These are phyloP conservation scores for Apis florea DNA, from an alignment of 1,140 invertebrate genomes.

Conservation along the genomic window DNA sequence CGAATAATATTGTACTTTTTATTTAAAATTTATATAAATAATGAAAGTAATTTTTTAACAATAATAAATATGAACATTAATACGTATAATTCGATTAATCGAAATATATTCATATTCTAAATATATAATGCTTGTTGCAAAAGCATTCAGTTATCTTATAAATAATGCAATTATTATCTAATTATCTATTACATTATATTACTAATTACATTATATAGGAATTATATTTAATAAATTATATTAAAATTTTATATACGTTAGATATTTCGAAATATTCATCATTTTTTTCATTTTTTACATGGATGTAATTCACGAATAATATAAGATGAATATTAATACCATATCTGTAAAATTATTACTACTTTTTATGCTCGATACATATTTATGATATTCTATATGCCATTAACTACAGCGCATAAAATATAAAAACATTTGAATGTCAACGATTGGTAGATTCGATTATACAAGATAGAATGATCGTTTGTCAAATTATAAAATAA, in stretches of 20 bases:
- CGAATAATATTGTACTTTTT: not conserved
- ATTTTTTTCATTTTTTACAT: too few species aligned
- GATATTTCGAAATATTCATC: not conserved
- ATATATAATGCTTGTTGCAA: not conserved
- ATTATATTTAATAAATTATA: not conserved
- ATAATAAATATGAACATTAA: not conserved
- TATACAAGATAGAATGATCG: not conserved
- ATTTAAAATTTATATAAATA: not conserved
- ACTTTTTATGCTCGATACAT: not conserved
- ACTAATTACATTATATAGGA: too few species aligned
- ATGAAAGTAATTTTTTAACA: not conserved
- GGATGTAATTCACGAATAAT: not conserved
- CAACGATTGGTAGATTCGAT: conserved; percentile 1
- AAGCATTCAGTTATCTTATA: not conserved
- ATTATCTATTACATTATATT: too few species aligned
- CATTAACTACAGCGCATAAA: not conserved
- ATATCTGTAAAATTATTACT: not conserved
- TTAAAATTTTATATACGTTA: not conserved
- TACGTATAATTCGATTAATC: not conserved
- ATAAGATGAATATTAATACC: not conserved
- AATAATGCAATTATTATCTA: not conserved
- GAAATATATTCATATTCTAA: not conserved
- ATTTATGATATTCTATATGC: conserved; percentile 18
- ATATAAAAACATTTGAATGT: not conserved
- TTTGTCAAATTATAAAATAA: not conserved